phyloP scores from a whole-genome alignment of 2,797 vertebrate genomes.

The Karalla daura region DNA sequence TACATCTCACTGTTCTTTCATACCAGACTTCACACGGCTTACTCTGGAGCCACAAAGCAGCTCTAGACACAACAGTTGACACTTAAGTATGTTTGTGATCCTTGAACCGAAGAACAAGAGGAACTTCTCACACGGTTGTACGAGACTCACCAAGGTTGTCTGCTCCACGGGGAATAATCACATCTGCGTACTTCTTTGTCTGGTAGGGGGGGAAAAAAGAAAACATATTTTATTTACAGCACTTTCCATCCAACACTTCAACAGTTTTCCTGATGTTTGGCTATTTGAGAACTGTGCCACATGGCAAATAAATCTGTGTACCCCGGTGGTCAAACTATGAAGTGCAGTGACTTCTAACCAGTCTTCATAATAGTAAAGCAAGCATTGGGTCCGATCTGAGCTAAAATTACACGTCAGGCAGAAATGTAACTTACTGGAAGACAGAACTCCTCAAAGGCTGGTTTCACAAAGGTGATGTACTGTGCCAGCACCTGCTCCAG shows the following conservation, averaged over 20 bases:
- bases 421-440: constrained; percentile 89
- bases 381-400: background rate
- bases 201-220: constrained; percentile 58
- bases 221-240: no score
- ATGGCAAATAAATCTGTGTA: background rate
- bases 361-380: background rate
- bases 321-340: no score
- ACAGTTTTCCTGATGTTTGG: background rate
- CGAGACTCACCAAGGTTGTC: constrained; percentile 92
- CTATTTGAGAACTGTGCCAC: background rate
- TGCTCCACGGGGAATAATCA: constrained; percentile 97
- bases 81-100: no score
- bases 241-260: no score
- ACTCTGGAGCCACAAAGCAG: background rate
- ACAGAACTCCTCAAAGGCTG: constrained; percentile 98
- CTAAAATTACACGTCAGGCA: background rate
- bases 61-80: no score
- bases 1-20: background rate
- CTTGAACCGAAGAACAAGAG: background rate
- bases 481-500: constrained; percentile 95
- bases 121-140: background rate
- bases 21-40: background rate
- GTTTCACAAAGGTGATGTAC: constrained; percentile 98
- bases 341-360: background rate
- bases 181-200: constrained; percentile 98